Evolutionary conservation across 2,113 vertebrate genomes (phyloP).

Genomic region (Brachypteracias leptosomus): DNA sequence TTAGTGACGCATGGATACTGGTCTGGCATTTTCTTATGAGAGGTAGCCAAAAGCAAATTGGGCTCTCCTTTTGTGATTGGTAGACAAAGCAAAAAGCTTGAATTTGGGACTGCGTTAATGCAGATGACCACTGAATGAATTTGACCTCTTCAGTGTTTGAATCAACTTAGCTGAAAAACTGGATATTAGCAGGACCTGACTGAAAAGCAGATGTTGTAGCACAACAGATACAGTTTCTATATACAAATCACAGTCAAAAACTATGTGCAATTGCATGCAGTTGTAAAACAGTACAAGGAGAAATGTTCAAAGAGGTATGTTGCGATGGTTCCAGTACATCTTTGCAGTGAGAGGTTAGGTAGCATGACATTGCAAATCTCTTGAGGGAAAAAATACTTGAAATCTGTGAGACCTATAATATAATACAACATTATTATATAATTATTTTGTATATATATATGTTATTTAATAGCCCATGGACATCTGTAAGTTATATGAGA

Average conservation of each 20-base stretch:
- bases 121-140: not conserved
- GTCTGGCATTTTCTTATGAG: not conserved
- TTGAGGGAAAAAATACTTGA: not conserved
- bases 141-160: not conserved
- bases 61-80: not conserved
- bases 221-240: not conserved
- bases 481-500: too few relatives aligned
- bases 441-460: too few relatives aligned
- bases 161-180: not conserved
- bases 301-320: not conserved
- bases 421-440: too few relatives aligned
- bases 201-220: not conserved
- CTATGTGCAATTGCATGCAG: not conserved
- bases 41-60: not conserved
- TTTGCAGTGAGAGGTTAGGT: not conserved
- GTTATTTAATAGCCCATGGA: too few relatives aligned
- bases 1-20: not conserved
- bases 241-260: not conserved
- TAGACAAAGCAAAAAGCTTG: not conserved
- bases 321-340: not conserved
- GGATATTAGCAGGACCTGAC: not conserved
- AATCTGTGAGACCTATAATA: not conserved
- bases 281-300: not conserved
- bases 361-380: not conserved
- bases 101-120: not conserved